These are phyloP conservation scores for Brachypteracias leptosomus DNA, from an alignment of 2,113 vertebrate species.

Conservation along the genomic window DNA sequence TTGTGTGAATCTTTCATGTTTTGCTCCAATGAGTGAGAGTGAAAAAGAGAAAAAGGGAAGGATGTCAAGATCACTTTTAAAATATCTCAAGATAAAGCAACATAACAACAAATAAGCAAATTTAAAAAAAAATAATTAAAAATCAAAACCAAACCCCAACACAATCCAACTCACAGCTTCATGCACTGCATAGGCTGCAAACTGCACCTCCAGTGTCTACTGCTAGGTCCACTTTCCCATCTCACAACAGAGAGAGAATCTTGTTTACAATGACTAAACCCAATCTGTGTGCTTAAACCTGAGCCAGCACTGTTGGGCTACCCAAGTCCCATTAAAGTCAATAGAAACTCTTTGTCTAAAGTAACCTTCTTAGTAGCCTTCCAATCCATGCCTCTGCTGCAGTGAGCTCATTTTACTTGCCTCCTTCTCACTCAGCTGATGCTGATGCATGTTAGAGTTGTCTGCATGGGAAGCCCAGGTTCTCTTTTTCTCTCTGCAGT, in stretches of 20 bases:
- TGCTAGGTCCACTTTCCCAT: background rate
- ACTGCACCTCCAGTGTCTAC: background rate
- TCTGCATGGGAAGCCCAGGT: background rate
- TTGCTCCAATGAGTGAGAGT: slow-evolving; percentile 18
- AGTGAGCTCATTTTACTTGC: background rate
- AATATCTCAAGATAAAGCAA: background rate
- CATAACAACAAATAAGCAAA: background rate
- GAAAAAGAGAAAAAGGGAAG: slow-evolving; percentile 32
- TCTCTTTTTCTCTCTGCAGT: background rate
- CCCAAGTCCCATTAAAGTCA: background rate
- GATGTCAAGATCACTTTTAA: background rate
- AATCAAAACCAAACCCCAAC: background rate
- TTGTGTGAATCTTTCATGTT: background rate
- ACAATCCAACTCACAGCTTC: background rate
- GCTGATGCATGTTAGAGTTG: background rate
- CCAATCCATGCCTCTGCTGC: background rate
- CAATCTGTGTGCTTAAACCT: background rate
- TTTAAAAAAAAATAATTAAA: background rate
- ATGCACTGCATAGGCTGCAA: rapidly evolving
- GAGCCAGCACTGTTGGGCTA: background rate
- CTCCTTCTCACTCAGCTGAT: background rate
- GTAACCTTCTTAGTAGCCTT: background rate
- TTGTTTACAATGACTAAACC: background rate
- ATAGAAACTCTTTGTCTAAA: background rate
- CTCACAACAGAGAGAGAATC: background rate